Evolutionary conservation across 2,113 vertebrate species (phyloP), one percentile per base, ranked within the genome.

Genomic region (Astur gentilis): DNA sequence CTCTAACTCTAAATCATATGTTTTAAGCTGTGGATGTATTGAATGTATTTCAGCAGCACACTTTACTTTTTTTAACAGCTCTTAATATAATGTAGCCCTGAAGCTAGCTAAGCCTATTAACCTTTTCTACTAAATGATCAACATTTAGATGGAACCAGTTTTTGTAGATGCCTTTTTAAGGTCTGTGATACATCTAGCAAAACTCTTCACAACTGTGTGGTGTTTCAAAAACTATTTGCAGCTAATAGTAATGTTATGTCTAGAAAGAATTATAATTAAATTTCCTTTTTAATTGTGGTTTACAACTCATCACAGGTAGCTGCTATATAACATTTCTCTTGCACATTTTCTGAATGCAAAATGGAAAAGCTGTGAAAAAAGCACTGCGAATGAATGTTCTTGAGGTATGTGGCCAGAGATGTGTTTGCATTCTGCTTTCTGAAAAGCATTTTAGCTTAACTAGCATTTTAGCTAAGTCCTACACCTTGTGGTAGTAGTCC

Each of bases 341-440:
- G 47, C 5, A 6, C 4, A 8, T 49, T 73, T 22, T 71, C 49
- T 80, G 20, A 84, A 77, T 31, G 10, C 11, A 91, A 90, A 93
- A 62, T 21, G 10, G 7, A 52, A 25, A 83, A 80, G 4, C 25
- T n/a, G n/a, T 34, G 19, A 40, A 40, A 70, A 86, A 89, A 57
- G 0, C n/a, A 54, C 45, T 27, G 26, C 1, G 2, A 71, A 75
- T 83, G 8, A 61, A 49, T 2, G 1, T 14, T 17, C 10, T 70
- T 77, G 17, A 79, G 1, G 1, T 71, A n/a, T 9, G 7, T 67
- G 21, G 11, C 36, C 27, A 67, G 42, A 52, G 32, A 5, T 54
- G 4, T n/a, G n/a, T 36, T 58, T 32, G 6, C 6, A 13, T 77
- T 83, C 17, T 66, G 14, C 19, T 77, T 87, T 60, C 58, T 70